Percentiles rank a stretch among this genome's conserved stretches.
Evolutionary conservation across 2,888 invertebrate genomes (phyloP).

Genomic region (Hirtodrosophila confusa): DNA sequence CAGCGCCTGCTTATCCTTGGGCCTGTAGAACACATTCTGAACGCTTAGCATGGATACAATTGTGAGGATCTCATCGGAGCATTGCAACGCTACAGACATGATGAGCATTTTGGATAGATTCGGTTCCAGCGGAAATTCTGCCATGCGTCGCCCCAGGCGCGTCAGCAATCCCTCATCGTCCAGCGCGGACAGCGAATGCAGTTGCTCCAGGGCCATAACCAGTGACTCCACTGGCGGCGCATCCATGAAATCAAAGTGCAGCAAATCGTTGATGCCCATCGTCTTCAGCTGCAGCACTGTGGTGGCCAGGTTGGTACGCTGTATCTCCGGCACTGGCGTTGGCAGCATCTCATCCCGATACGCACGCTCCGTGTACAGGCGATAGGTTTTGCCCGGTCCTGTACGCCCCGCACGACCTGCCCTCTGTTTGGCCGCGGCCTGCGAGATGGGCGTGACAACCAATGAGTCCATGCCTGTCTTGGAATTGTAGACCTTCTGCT

Average conservation of each 20-base stretch:
- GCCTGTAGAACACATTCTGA: conserved; percentile 98
- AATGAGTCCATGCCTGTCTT: conserved; percentile 99
- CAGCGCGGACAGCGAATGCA: conserved; percentile 97
- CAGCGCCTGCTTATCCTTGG: conserved; percentile 97
- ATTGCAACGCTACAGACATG: conserved; percentile 98
- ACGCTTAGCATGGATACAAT: conserved; percentile 99
- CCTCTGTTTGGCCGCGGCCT: conserved; percentile 98
- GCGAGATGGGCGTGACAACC: conserved; percentile 98
- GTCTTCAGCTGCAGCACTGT: conserved; percentile 97
- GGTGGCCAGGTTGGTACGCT: conserved; percentile 98
- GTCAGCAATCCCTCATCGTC: conserved; percentile 96
- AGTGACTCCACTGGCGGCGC: conserved; percentile 99
- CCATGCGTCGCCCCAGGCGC: conserved; percentile 95
- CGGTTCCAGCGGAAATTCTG: conserved; percentile 99
- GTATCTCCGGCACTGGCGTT: conserved; percentile 99
- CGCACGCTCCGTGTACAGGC: conserved; percentile 98
- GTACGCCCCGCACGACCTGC: conserved; percentile 98
- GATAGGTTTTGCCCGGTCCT: conserved; percentile 98
- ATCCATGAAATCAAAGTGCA: conserved; percentile 99
- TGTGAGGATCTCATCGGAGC: conserved; percentile 98
- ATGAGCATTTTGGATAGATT: conserved; percentile 99
- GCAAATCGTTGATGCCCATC: conserved; percentile 99
- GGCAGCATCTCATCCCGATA: conserved; percentile 99
- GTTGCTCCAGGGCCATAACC: conserved; percentile 98
- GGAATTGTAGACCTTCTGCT: conserved; percentile 99